Evolutionary conservation across 2,113 vertebrate species (phyloP), one percentile per base, ranked within the genome.

Genomic region (Anser brachyrhynchus): DNA sequence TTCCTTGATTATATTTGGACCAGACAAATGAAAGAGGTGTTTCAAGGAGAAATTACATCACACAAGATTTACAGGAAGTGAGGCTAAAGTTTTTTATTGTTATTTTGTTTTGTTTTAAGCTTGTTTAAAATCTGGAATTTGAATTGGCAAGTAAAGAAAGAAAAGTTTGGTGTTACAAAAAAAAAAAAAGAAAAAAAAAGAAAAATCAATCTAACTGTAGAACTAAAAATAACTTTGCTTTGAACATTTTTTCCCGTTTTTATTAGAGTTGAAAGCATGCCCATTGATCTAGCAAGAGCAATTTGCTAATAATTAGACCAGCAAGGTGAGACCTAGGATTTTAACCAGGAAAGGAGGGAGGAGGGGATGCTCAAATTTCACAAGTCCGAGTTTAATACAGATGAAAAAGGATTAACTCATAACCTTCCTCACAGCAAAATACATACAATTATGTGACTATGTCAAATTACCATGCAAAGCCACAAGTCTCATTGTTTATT

Each of bases 161-260:
- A 26, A 54, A 25, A 54, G 25, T 49, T 49, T 49, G 46, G 46
- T 21, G 19, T 49, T 49, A 49, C 20, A 21, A 26, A 54, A 28
- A 28, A 25, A 26, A 54, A 13, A 25, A 70, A 62, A 58, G 72
- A 79, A 20, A 87, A 43, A 87, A 13, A 29, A 11, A 70, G 3
- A n/a, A 86, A 29, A 95, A 96, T 92, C 69, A 89, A 66, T 93
- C 80, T 92, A 22, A 66, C 33, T 83, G 29, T 72, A 67, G 29
- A 28, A 91, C 82, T 94, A 94, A 97, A 98, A 96, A 89, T 96
- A 93, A n/a, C 79, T 77, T 67, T 80, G 70, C 87, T 96, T 97
- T 97, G 92, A 97, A 96, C 65, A 89, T 51, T 83, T 90, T 75
- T 84, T 70, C 39, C 35, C 41, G 84, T 84, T 97, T 76, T 95